Percentiles rank a stretch among this genome's conserved stretches.
Evolutionary conservation across 2,797 vertebrate genomes (phyloP).

Genomic region (Siniperca obscura): DNA sequence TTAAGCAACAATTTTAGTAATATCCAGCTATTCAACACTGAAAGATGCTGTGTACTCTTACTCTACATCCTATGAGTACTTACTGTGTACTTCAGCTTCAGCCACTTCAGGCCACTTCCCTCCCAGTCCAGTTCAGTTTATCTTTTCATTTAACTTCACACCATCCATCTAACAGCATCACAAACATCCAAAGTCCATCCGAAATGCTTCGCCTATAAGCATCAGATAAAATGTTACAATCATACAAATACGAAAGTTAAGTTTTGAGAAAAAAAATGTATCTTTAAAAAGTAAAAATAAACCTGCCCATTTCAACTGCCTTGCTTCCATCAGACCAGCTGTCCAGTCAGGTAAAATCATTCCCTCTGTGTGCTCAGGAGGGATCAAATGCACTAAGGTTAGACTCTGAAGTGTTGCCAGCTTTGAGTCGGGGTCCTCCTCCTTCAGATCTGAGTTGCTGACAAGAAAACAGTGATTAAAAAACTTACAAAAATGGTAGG

Average conservation of each 20-base stretch:
- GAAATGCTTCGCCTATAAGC: too few species aligned
- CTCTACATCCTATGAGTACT: background rate
- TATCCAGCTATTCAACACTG: background rate
- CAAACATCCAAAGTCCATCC: background rate
- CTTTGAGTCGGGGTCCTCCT: background rate
- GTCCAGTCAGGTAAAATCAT: background rate
- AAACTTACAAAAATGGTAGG: background rate
- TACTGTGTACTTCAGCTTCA: background rate
- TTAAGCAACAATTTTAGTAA: background rate
- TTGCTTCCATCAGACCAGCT: background rate
- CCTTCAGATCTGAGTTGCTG: background rate
- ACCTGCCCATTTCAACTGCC: background rate
- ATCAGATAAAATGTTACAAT: background rate
- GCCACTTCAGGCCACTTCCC: background rate
- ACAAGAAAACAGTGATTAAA: background rate
- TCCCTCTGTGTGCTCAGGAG: background rate
- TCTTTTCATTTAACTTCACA: background rate
- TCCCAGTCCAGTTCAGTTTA: background rate
- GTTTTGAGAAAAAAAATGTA: background rate
- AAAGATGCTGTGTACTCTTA: background rate
- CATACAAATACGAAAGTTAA: background rate
- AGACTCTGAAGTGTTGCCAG: background rate
- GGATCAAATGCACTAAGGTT: background rate
- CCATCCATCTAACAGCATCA: background rate
- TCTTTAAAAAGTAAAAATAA: background rate